Conservation (phyloP, 2,113 vertebrate species). For the Phycodurus eques region DNA sequence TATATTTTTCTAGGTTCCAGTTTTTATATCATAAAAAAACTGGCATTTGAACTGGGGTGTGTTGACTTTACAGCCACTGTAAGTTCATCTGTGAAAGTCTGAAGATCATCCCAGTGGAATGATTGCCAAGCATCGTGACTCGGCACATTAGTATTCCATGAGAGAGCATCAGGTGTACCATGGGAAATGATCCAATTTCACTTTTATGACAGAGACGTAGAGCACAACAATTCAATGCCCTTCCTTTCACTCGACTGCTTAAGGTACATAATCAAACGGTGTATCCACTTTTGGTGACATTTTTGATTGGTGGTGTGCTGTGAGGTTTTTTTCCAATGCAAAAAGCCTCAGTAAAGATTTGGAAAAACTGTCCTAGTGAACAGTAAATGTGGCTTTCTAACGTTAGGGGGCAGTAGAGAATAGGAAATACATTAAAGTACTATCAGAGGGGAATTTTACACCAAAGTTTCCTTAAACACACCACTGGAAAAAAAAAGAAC, state of each 20-base stretch:
- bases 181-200: not conserved
- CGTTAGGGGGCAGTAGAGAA: conserved; percentile 66
- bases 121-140: too few relatives aligned
- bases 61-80: not conserved
- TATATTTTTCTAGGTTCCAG: not conserved
- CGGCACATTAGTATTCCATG: too few relatives aligned
- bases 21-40: not conserved
- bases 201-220: not conserved
- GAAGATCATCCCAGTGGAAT: too few relatives aligned
- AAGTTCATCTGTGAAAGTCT: not conserved
- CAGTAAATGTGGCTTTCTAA: not conserved
- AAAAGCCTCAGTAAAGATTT: not conserved
- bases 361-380: too few relatives aligned
- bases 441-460: conserved; percentile 7
- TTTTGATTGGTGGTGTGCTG: not conserved
- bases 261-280: not conserved
- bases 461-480: not conserved
- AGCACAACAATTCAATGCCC: not conserved
- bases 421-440: conserved; percentile 19
- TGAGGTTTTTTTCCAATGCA: not conserved
- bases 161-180: too few relatives aligned
- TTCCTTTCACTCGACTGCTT: not conserved
- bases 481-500: not conserved
- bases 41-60: not conserved
- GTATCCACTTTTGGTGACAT: too few relatives aligned